Conservation (phyloP, 2,113 vertebrate genomes). For the Paradoxurus hermaphroditus region DNA sequence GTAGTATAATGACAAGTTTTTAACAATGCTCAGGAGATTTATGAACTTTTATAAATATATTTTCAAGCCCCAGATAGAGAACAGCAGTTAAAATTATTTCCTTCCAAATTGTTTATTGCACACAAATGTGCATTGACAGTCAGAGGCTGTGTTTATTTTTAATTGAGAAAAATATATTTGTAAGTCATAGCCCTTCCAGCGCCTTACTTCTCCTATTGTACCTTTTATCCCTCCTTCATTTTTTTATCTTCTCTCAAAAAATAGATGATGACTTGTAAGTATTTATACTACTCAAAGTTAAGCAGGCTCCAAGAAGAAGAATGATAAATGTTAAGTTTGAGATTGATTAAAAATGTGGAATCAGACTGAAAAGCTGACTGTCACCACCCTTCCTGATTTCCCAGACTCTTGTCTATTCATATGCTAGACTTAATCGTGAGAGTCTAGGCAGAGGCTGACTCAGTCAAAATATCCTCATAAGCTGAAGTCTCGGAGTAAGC, state of each 20-base stretch:
- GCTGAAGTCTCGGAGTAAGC: not conserved
- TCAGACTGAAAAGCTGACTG: not conserved
- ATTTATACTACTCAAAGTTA: not conserved
- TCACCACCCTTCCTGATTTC: not conserved
- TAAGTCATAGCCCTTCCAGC: not conserved
- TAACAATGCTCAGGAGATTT: not conserved
- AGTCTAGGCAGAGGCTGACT: not conserved
- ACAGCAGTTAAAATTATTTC: not conserved
- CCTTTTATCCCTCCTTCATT: not conserved
- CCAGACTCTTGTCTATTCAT: not conserved
- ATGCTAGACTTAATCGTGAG: too few species aligned
- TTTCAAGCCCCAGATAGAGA: not conserved
- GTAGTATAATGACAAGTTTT: not conserved
- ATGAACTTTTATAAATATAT: not conserved
- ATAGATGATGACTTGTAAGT: not conserved
- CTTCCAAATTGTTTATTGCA: not conserved
- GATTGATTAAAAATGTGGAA: not conserved
- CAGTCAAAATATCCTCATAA: not conserved
- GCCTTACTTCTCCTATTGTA: not conserved
- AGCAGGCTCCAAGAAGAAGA: not conserved
- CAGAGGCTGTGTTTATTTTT: not conserved
- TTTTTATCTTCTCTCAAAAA: not conserved
- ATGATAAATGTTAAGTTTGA: not conserved
- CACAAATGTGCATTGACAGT: not conserved
- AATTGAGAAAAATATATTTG: not conserved